Base-by-base conservation (phyloP, 2,888 invertebrate species). In the Drosophila bunnanda region DNA sequence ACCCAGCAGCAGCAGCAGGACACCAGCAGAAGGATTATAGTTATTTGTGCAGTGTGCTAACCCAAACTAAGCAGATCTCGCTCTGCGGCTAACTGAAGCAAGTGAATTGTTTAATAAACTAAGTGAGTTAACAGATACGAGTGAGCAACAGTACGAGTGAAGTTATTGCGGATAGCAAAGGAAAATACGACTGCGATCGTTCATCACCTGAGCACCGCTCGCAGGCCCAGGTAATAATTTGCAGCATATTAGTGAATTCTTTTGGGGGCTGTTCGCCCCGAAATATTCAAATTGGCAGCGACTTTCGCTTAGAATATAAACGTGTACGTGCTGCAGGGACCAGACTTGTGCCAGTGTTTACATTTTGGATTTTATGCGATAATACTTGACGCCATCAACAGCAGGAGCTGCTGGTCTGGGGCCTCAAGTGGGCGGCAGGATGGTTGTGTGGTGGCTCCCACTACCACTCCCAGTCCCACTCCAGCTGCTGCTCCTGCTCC, bases 281-380 rank as follows among this genome's bases (percentile, higher is more conserved):
- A 48, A 65, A 70, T 58, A 61, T 62, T 60, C 58, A 58, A 52
- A 58, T 61, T 71, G 43, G 59, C 60, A 72, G 52, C 36, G 65
- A 75, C 71, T 75, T 72, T 76, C 81, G 41, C 75, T 83, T 77
- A 76, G 73, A 78, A 75, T 58, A 72, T 77, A 80, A 85, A 71
- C 71, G 84, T 72, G 78, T 78, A 86, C 83, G 87, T 89, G 87
- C 87, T 57, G 71, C 71, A 56, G 71, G 60, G 75, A 66, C 75
- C 74, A 73, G 73, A 59, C 56, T 73, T 71, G 75, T 79, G 76
- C 70, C 76, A 82, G 82, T 86, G 89, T 83, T 88, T 88, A 84
- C 84, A 89, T 79, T 87, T 83, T 74, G 86, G 77, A 83, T 83
- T 86, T 86, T 79, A 89, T 88, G 82, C 76, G 83, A 86, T 89